These are phyloP conservation scores for Drosophila quinaria DNA, from an alignment of 2,888 invertebrate species.

Conservation along the genomic window DNA sequence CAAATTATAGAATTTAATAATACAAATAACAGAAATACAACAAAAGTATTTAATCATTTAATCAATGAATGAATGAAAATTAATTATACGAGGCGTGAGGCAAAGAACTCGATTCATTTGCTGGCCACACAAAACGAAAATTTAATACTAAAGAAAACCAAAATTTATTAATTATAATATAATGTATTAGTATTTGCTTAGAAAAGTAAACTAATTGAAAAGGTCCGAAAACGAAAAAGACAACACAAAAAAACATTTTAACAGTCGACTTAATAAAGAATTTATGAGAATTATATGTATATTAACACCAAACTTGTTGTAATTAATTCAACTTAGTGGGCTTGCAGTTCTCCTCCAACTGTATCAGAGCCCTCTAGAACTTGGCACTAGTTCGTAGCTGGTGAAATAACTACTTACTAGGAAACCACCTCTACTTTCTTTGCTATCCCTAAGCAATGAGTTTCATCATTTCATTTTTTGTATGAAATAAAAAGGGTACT, in stretches of 20 bases:
- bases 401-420: no score
- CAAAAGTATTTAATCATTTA: conserved; percentile 60
- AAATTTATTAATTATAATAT: conserved; percentile 67
- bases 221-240: conserved; percentile 45
- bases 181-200: conserved; percentile 74
- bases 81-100: conserved; percentile 43
- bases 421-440: no score
- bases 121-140: conserved; percentile 33
- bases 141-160: conserved; percentile 54
- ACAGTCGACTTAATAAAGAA: conserved; percentile 84
- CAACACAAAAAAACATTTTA: conserved; percentile 72
- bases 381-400: no score
- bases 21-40: conserved; percentile 50
- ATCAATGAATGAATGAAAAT: conserved; percentile 63
- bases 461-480: no score
- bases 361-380: no score
- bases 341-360: conserved; percentile 9
- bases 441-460: no score
- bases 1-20: conserved; percentile 81
- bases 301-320: conserved; percentile 30
- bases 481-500: no score
- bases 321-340: background rate
- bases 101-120: conserved; percentile 48
- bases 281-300: conserved; percentile 83
- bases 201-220: conserved; percentile 75